Evolutionary conservation across 2,113 vertebrate genomes (phyloP).

Genomic region (Callaeas wilsoni): DNA sequence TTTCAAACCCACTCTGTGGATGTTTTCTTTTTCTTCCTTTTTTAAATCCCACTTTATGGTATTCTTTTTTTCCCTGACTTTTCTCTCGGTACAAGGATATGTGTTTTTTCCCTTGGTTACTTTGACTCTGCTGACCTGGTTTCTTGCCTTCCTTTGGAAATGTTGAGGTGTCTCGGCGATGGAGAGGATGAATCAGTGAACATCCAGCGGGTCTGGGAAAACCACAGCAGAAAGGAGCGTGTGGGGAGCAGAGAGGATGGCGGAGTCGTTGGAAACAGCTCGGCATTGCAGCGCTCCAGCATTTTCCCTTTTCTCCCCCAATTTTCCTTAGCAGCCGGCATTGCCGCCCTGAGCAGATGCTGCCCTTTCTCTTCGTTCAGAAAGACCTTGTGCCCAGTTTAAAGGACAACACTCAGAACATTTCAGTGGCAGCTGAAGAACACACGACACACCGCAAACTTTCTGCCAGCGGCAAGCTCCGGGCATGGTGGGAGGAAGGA

Average conservation of each 20-base stretch:
- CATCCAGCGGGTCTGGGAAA: neutral
- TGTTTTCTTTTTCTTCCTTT: neutral
- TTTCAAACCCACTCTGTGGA: neutral
- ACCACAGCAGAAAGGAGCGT: neutral
- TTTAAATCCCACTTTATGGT: neutral
- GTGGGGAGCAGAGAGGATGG: neutral
- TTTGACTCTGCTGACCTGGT: conserved; percentile 45
- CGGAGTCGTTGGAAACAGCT: neutral
- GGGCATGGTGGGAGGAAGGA: neutral
- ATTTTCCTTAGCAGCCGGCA: neutral
- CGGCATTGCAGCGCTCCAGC: rapidly evolving
- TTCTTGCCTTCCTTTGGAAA: conserved; percentile 44
- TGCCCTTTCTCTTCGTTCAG: neutral
- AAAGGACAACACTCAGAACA: neutral
- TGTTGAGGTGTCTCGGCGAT: neutral
- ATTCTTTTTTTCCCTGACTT: neutral
- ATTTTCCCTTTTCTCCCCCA: neutral
- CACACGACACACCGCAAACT: rapidly evolving
- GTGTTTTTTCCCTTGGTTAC: conserved; percentile 18
- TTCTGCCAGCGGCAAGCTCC: neutral
- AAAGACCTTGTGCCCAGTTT: neutral
- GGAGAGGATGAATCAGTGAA: conserved; percentile 46
- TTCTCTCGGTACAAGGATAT: neutral
- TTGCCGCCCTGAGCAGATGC: neutral
- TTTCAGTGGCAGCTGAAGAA: neutral